Conservation (phyloP, 2,113 vertebrate genomes). For the Lonchura striata region DNA sequence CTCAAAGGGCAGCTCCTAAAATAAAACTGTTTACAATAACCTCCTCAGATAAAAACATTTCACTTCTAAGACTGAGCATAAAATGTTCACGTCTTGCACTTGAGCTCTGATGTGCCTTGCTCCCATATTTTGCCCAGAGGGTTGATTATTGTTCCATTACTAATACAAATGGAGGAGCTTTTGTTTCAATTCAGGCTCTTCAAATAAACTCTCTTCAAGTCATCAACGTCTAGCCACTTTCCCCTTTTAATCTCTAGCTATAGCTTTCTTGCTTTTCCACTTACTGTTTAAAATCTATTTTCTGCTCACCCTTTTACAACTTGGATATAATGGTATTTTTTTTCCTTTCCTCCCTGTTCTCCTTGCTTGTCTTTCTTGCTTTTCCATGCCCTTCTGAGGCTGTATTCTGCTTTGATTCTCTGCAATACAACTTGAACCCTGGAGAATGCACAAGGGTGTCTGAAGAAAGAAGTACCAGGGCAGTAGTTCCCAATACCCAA, state of each 20-base stretch:
- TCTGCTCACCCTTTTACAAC: background rate
- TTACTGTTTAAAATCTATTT: background rate
- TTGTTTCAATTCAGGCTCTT: slow-evolving; percentile 5
- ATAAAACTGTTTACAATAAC: slow-evolving; percentile 32
- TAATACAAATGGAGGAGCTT: slow-evolving; percentile 5
- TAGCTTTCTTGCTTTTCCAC: background rate
- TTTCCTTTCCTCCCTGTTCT: background rate
- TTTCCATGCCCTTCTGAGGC: background rate
- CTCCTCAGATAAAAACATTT: slow-evolving; percentile 6
- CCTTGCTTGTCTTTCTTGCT: background rate
- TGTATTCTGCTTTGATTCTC: background rate
- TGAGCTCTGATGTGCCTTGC: background rate
- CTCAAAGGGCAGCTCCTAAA: slow-evolving; percentile 28
- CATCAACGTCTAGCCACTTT: background rate
- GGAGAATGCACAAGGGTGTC: background rate
- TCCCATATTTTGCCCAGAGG: slow-evolving; percentile 3
- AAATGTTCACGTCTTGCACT: background rate
- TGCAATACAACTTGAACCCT: background rate
- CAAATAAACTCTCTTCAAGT: background rate
- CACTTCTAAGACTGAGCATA: background rate
- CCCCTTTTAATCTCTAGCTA: background rate
- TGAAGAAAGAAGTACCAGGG: background rate
- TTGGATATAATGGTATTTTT: background rate
- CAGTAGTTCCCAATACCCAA: background rate
- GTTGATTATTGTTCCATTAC: slow-evolving; percentile 3